Evolutionary conservation across 2,888 invertebrate genomes (phyloP), one percentile per base, ranked within the genome.

Genomic region (Nomada goodeniana): DNA sequence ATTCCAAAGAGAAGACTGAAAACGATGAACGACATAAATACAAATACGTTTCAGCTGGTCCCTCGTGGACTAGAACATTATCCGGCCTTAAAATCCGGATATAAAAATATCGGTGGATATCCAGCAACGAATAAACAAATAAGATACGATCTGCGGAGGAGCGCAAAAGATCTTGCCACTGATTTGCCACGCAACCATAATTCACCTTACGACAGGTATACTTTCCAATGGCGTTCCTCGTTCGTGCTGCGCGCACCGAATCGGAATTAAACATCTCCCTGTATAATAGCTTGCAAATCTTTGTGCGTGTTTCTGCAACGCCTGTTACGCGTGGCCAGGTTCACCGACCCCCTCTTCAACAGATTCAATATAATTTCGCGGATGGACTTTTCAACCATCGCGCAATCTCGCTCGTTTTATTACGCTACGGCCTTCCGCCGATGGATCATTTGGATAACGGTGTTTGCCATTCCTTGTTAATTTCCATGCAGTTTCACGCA

Each of bases 351-450:
- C 26, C 61, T 42, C 60, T 23, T 47, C 9, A 2, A 2, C n/a
- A 26, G 47, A 76, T 64, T 76, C 57, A 10, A 76, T 76, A 77
- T 73, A 52, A 77, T 73, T 77, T 77, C 64, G 13, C 59, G 59
- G 57, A 55, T 52, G 26, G 29, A 52, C 64, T 65, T 65, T 73
- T 72, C 44, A 59, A 76, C 59, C 59, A 73, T 11, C 10, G 47
- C 44, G 26, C 26, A 18, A 29, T 10, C 5, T 42, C 23, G 44
- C 20, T 29, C 23, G 52, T 64, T 65, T n/a, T 64, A 59, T 42
- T 15, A 50, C 26, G 23, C 55, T n/a, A n/a, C 23, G 5, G 15
- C 52, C 60, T n/a, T 11, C 18, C 0, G 20, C n/a, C 9, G n/a
- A 23, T n/a, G 55, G 50, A 63, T 64, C 11, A 63, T 36, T 15